Evolutionary conservation across 2,888 invertebrate genomes (phyloP), one percentile per base, ranked within the genome.

Genomic region (Lasioglossum lativentre): DNA sequence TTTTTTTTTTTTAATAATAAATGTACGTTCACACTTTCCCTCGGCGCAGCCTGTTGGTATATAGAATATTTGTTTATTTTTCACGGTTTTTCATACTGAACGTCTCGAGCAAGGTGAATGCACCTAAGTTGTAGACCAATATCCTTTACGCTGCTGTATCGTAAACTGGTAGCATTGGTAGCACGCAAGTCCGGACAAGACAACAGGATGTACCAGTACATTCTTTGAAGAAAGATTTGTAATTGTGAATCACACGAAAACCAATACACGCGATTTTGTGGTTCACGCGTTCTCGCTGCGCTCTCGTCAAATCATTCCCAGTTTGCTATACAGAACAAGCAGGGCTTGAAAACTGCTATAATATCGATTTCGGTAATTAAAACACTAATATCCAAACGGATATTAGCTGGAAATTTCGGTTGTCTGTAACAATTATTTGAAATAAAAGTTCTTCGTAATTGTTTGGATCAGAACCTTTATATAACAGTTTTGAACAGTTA

Each of bases 261-360:
- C 12, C 16, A 70, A n/a, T 12, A 56, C 23, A 23, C 23, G 40
- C 38, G n/a, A 70, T 34, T 52, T 71, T 47, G 38, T 56, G 16
- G 34, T 30, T 34, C 38, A 23, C 38, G 68, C 68, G 63, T 38
- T 68, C 16, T 66, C 59, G 38, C 38, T 70, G 30, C 45, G 23
- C 68, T 27, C 52, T n/a, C 75, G 30, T 80, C 56, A 3, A 78
- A 19, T 72, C 56, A 82, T 77, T 85, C 83, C 87, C 86, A 90
- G 89, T 92, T 91, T 87, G 78, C 84, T 85, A 86, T 89, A 91
- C 85, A 90, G 82, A 82, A 80, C 75, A 80, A 74, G 56, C 56
- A 56, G 56, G 56, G 56, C 56, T n/a, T 56, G 56, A 4, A 56
- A 56, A 56, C 56, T 56, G 56, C 4, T 27, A 56, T n/a, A 56